Evolutionary conservation across 2,888 invertebrate species (phyloP).

Genomic region (Hydriomena furcata): DNA sequence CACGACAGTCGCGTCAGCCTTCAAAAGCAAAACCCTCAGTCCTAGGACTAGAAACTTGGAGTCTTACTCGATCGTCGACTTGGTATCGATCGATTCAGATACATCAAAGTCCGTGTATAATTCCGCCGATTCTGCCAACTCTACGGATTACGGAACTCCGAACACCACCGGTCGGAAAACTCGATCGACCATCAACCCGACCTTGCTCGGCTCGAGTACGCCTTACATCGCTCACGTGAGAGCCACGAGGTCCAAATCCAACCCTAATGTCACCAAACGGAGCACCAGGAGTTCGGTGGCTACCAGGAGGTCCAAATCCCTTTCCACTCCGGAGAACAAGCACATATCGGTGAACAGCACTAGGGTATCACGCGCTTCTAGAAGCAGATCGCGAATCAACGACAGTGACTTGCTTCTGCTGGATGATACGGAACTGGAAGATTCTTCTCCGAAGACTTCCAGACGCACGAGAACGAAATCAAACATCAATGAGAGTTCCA

Average conservation of each 20-base stretch:
- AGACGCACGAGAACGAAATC: constrained; percentile 39
- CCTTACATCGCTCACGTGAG: constrained; percentile 46
- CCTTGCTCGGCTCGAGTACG: constrained; percentile 55
- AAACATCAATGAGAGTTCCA: constrained; percentile 2
- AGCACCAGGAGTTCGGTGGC: constrained; percentile 31
- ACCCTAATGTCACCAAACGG: constrained; percentile 23
- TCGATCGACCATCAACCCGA: constrained; percentile 46
- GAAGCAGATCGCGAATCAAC: constrained; percentile 56
- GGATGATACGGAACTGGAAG: constrained; percentile 44
- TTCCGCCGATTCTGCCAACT: constrained; percentile 48
- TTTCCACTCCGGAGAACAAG: constrained; percentile 52
- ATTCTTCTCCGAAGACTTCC: constrained; percentile 50
- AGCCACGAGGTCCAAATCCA: constrained; percentile 25
- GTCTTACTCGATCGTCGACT: constrained; percentile 68
- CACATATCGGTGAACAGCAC: constrained; percentile 51
- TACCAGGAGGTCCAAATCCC: constrained; percentile 45
- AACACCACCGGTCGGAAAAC: constrained; percentile 39
- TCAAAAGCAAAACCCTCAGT: constrained; percentile 45
- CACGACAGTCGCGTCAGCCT: constrained; percentile 39
- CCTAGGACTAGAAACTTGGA: constrained; percentile 50
- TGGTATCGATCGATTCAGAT: constrained; percentile 62
- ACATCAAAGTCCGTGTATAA: constrained; percentile 50
- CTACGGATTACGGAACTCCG: constrained; percentile 47
- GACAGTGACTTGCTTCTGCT: constrained; percentile 54
- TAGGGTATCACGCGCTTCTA: constrained; percentile 48